Evolutionary conservation across 2,113 vertebrate species (phyloP), one percentile per base, ranked within the genome.

Genomic region (Melanerpes aurifrons): DNA sequence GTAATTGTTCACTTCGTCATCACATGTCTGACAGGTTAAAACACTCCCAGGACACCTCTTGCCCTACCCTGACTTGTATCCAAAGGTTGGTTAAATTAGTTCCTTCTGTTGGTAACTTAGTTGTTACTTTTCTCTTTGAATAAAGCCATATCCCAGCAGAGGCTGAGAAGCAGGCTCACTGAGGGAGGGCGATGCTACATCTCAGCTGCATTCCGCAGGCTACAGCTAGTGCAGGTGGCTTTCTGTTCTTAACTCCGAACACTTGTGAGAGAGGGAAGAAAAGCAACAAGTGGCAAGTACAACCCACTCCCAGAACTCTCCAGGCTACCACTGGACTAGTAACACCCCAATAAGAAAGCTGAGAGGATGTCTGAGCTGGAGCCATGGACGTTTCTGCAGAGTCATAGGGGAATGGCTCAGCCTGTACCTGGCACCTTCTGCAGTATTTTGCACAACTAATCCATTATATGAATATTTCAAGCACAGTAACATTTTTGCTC

Each of bases 1-100:
- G n/a, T 56, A 56, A 87, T 29, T 86, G 84, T 37, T 76, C 25
- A 6, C 69, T 90, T 56, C 77, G 73, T 94, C 92, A 96, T 40
- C 72, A 35, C 75, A 69, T 83, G 90, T 93, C 86, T 92, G 72
- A 45, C 4, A 10, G 63, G 50, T 86, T 87, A 80, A 82, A 78
- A 62, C 71, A 66, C 21, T 77, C 50, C 59, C 21, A 9, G 80
- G 61, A 93, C 76, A 74, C 35, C 15, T 92, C 66, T 43, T 71
- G 73, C 81, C 82, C 77, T 81, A 62, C 87, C 73, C 66, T 82
- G 53, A 79, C 57, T 83, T 86, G 73, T 32, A 62, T 40, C 32
- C 58, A 82, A 32, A 54, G 9, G n/a, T 14, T 83, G 61, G 26
- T 31, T 57, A 67, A 86, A 70, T 67, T 47, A 80, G 35, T 80